A percentile compares a stretch with the other conserved stretches of the same genome.
Evolutionary conservation across 2,797 vertebrate species (phyloP).

Genomic region (Bucorvus abyssinicus): DNA sequence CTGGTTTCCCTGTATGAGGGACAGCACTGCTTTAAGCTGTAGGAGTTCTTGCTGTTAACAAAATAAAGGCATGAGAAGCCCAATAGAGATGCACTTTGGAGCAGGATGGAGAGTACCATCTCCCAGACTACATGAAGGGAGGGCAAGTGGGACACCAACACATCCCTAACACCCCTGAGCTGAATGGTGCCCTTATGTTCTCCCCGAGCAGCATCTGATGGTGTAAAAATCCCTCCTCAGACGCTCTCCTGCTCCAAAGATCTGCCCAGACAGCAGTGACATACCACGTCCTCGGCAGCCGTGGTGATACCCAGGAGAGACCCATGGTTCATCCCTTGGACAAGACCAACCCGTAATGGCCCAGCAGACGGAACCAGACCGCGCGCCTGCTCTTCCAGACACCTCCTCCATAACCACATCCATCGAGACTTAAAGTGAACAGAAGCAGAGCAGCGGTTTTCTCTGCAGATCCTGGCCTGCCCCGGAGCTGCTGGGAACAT

Average conservation of each 20-base stretch:
- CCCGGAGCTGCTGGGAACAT: background rate
- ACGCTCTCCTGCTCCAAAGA: background rate
- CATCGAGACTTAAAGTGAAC: background rate
- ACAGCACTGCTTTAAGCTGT: background rate
- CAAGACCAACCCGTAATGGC: accelerated
- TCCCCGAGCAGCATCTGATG: background rate
- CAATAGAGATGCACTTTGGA: background rate
- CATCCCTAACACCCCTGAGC: background rate
- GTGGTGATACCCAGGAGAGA: background rate
- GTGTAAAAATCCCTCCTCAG: background rate
- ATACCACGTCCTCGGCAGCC: background rate
- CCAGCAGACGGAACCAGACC: background rate
- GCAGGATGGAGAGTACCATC: background rate
- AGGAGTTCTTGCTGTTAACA: background rate
- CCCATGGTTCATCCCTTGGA: background rate
- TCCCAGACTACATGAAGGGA: background rate
- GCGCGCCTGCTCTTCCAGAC: accelerated
- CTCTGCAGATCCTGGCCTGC: background rate
- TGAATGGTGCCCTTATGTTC: background rate
- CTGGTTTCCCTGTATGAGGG: background rate
- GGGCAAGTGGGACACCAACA: background rate
- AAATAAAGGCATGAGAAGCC: background rate
- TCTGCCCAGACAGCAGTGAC: accelerated
- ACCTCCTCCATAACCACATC: background rate
- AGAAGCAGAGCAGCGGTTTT: background rate